A percentile compares a stretch with the other conserved stretches of the same genome.
Conservation (phyloP, 2,113 vertebrate genomes). For the Potamarius usumacintae region DNA sequence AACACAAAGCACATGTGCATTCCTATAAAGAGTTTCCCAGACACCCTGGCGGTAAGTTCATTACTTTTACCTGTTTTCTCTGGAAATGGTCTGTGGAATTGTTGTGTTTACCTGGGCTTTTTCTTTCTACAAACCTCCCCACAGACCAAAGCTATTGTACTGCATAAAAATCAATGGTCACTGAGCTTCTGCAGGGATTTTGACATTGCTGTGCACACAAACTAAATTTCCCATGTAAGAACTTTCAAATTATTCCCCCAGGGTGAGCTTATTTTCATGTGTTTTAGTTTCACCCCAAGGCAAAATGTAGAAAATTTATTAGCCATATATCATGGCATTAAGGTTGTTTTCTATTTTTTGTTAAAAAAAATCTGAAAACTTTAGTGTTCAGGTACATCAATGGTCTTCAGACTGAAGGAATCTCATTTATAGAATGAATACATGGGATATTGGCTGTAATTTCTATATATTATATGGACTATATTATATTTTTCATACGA, state of each 20-base stretch:
- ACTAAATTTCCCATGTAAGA: slow-evolving; percentile 6
- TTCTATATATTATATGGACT: too few relatives aligned
- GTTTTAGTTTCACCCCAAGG: background rate
- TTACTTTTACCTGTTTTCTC: slow-evolving; percentile 9
- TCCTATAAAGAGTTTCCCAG: slow-evolving; percentile 4
- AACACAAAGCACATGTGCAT: background rate
- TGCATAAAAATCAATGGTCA: slow-evolving; percentile 14
- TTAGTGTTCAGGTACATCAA: background rate
- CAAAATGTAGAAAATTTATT: background rate
- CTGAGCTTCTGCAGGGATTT: slow-evolving; percentile 22
- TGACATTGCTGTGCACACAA: background rate
- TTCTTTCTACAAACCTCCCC: background rate
- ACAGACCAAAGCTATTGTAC: slow-evolving; percentile 6
- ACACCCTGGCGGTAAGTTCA: background rate
- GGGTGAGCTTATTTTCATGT: background rate
- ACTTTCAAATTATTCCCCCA: background rate
- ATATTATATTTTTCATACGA: too few relatives aligned
- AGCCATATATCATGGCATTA: background rate
- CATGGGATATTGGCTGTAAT: background rate
- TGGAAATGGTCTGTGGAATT: background rate
- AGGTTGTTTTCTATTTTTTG: background rate
- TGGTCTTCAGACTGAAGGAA: background rate
- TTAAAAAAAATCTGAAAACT: background rate
- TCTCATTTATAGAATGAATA: background rate
- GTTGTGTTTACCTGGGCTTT: slow-evolving; percentile 2